These are phyloP conservation scores for Acanthornis magna DNA, from an alignment of 2,797 vertebrate species.

Conservation along the genomic window DNA sequence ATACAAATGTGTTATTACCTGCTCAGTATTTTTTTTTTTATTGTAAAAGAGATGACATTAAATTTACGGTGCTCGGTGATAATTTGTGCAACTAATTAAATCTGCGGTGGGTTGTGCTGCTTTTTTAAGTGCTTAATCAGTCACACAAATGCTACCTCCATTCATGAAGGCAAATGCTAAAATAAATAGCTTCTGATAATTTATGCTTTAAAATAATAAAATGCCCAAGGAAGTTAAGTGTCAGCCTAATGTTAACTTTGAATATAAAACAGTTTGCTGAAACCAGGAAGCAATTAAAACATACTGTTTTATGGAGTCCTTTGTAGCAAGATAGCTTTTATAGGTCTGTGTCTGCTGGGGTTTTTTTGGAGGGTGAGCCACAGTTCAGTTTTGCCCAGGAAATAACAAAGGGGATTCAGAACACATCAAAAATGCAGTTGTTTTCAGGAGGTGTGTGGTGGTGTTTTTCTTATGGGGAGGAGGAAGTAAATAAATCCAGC, in stretches of 20 bases:
- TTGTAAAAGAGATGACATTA: constrained; percentile 42
- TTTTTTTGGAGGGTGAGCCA: constrained; percentile 54
- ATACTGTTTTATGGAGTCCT: constrained; percentile 66
- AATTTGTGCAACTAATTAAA: constrained; percentile 69
- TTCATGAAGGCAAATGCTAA: constrained; percentile 52
- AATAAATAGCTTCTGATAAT: constrained; percentile 62
- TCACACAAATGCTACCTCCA: constrained; percentile 49
- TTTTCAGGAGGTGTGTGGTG: neutral
- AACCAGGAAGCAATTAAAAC: constrained; percentile 67
- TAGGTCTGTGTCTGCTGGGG: neutral
- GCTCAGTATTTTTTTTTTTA: constrained; percentile 15
- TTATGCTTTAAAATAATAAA: constrained; percentile 67
- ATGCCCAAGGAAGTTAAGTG: constrained; percentile 50
- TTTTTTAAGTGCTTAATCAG: constrained; percentile 61
- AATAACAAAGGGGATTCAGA: constrained; percentile 56
- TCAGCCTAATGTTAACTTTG: constrained; percentile 58
- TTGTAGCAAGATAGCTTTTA: constrained; percentile 57
- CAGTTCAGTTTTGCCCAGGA: constrained; percentile 62
- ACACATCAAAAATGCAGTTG: neutral
- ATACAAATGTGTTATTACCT: constrained; percentile 36
- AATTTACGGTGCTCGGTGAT: constrained; percentile 36
- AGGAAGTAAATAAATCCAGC: neutral
- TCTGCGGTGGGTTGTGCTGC: constrained; percentile 4
- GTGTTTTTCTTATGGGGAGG: neutral
- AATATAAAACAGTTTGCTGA: constrained; percentile 66